Conservation (phyloP, 2,888 invertebrate genomes). For the Cerastis leucographa region DNA sequence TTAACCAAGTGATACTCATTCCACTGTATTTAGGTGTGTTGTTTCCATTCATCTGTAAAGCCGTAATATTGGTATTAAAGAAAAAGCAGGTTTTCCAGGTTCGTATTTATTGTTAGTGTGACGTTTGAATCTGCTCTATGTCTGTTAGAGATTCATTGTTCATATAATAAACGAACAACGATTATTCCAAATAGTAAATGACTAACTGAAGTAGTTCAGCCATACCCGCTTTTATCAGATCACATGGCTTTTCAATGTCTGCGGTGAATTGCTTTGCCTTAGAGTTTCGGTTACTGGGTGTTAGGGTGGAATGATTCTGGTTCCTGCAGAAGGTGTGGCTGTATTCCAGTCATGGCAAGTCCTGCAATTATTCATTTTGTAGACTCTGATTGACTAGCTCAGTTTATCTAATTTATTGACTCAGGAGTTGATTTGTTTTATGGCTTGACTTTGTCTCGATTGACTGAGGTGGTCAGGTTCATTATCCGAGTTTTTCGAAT, state of each 20-base stretch:
- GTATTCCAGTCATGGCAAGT: not conserved
- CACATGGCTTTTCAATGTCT: not conserved
- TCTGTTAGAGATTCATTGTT: constrained; percentile 2
- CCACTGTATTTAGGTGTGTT: not conserved
- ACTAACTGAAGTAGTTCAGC: not conserved
- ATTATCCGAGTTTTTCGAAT: not conserved
- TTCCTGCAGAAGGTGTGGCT: not conserved
- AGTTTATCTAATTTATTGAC: not conserved
- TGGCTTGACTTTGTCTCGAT: not conserved
- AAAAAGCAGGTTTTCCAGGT: not conserved
- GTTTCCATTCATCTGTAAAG: not conserved
- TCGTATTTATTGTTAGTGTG: not conserved
- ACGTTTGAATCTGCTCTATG: not conserved
- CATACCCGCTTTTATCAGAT: not conserved
- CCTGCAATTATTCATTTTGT: too few relatives aligned
- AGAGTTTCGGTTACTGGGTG: not conserved
- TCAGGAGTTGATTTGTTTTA: not conserved
- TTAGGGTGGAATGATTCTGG: not conserved
- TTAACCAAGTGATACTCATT: not conserved
- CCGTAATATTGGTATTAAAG: not conserved
- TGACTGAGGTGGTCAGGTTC: not conserved
- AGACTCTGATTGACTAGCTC: not conserved
- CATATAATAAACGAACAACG: not conserved
- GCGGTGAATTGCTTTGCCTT: not conserved
- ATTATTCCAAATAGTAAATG: not conserved